These are phyloP conservation scores for Rhynchomys soricoides DNA, from an alignment of 2,113 vertebrate genomes.

Conservation along the genomic window DNA sequence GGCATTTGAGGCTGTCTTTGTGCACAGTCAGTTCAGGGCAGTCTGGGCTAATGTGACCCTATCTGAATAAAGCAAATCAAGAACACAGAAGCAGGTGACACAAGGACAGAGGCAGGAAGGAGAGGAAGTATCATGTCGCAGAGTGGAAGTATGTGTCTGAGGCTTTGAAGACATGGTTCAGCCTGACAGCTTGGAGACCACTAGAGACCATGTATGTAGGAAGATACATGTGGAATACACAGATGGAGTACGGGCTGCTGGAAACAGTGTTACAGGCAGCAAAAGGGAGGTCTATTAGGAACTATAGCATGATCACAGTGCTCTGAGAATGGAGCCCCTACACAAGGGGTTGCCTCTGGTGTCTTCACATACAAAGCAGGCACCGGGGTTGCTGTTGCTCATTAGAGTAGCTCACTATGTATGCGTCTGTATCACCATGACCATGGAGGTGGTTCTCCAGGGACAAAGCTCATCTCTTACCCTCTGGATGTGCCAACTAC, in stretches of 20 bases:
- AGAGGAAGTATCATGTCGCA: neutral
- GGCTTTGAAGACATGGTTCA: neutral
- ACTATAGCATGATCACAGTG: neutral
- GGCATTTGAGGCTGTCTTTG: neutral
- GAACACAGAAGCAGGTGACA: neutral
- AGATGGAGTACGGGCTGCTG: neutral
- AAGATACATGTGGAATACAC: neutral
- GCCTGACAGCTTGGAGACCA: neutral
- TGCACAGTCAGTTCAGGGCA: neutral
- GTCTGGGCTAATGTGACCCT: neutral
- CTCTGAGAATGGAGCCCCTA: neutral
- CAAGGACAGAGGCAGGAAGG: neutral
- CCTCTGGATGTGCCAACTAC: neutral
- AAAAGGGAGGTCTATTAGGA: neutral
- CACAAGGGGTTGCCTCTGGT: neutral
- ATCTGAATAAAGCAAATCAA: neutral
- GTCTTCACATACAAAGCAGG: neutral
- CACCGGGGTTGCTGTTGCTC: neutral
- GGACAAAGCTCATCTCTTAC: neutral
- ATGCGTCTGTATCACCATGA: neutral
- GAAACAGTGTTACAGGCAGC: neutral
- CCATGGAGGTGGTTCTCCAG: neutral
- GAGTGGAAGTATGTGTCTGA: neutral
- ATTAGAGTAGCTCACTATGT: neutral
- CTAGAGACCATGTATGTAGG: neutral